phyloP scores from a whole-genome alignment of 2,113 vertebrate genomes.

The Spea multiplicata region DNA sequence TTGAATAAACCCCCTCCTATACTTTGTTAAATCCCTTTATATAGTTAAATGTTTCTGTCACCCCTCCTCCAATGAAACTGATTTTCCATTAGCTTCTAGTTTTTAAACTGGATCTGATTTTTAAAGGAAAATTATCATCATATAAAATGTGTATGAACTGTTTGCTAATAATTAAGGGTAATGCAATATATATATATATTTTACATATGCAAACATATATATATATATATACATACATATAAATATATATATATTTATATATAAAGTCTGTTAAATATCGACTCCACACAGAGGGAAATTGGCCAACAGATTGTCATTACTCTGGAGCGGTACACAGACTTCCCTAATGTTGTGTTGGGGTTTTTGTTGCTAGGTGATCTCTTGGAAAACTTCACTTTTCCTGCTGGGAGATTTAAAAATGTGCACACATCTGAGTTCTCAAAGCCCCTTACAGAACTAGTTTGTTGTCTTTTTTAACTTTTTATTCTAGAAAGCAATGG shows the following conservation, averaged over 20 bases:
- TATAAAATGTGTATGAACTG: not conserved
- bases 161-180: not conserved
- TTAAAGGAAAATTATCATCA: not conserved
- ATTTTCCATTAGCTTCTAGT: too few relatives aligned
- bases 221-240: too few relatives aligned
- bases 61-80: too few relatives aligned
- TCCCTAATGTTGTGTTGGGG: constrained; percentile 70
- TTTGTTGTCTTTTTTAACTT: constrained; percentile 24
- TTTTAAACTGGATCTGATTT: not conserved
- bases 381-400: constrained; percentile 70
- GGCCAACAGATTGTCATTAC: constrained; percentile 18
- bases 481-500: not conserved
- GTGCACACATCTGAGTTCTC: constrained; percentile 26
- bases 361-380: constrained; percentile 76
- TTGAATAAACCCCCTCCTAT: too few relatives aligned
- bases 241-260: too few relatives aligned
- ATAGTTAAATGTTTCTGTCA: too few relatives aligned
- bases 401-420: constrained; percentile 65
- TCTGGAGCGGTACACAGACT: constrained; percentile 61
- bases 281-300: not conserved
- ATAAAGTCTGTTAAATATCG: constrained; percentile 4
- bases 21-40: too few relatives aligned
- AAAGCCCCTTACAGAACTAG: constrained; percentile 23
- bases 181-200: too few relatives aligned
- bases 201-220: too few relatives aligned